Conservation (phyloP, 35 echinoderm and acorn worm genomes). For the Ophiothrix spiculata region DNA sequence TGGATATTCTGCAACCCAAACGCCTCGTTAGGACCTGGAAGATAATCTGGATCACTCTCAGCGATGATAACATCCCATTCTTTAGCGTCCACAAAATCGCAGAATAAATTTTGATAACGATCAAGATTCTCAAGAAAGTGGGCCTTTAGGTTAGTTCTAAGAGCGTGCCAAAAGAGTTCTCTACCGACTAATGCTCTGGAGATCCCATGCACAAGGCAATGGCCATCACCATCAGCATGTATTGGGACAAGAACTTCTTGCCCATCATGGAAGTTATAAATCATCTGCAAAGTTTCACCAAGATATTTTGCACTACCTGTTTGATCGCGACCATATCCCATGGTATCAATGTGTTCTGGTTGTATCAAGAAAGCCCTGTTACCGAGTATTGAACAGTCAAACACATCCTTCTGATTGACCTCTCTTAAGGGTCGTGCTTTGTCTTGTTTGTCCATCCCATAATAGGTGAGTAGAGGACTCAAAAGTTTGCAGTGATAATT, state of each 20-base stretch:
- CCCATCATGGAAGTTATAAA: constrained; percentile 50
- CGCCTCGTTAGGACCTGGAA: constrained; percentile 72
- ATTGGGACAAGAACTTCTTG: constrained; percentile 85
- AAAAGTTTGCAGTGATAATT: constrained; percentile 93
- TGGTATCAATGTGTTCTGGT: constrained; percentile 83
- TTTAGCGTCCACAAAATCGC: constrained; percentile 69
- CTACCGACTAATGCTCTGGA: constrained; percentile 90
- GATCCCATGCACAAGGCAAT: constrained; percentile 94
- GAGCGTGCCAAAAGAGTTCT: constrained; percentile 96
- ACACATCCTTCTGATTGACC: constrained; percentile 69
- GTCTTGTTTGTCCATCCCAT: constrained; percentile 89
- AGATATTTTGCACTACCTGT: constrained; percentile 81
- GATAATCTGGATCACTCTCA: constrained; percentile 92
- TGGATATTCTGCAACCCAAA: constrained; percentile 95
- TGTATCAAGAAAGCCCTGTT: constrained; percentile 63
- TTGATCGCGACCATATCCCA: constrained; percentile 81
- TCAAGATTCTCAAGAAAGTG: constrained; percentile 76
- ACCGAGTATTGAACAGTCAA: constrained; percentile 73
- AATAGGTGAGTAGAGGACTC: constrained; percentile 64
- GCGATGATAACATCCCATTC: constrained; percentile 90
- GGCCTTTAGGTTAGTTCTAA: constrained; percentile 67
- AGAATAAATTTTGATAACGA: constrained; percentile 77
- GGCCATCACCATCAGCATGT: constrained; percentile 94
- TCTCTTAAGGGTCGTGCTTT: constrained; percentile 51
- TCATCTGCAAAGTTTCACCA: constrained; percentile 65